Evolutionary conservation across 2,113 vertebrate genomes (phyloP), one percentile per base, ranked within the genome.

Genomic region (Collichthys lucidus): DNA sequence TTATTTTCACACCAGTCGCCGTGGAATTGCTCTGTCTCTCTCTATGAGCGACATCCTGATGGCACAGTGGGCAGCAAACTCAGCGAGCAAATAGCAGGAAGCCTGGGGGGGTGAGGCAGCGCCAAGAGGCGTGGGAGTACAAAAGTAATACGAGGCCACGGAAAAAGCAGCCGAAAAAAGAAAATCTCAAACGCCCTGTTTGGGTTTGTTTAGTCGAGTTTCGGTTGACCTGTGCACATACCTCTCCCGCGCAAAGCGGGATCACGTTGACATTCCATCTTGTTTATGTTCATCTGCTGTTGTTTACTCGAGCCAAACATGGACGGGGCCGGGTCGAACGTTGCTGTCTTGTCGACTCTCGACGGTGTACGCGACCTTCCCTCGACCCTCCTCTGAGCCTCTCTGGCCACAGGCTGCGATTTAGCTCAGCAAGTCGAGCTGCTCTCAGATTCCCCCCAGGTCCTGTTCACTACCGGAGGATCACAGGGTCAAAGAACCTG

Each of bases 11-110:
- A 89, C 74, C 74, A 66, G 74, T 53, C 40, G 24, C 60, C 79
- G 26, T 82, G 68, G 84, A 91, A 92, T 94, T 91, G 84, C 69
- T 85, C 77, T 83, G 85, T 91, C 86, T 89, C 68, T 79, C 78
- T 84, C 72, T 74, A 83, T 92, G 87, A 89, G 70, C 67, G 31
- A 79, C 80, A 84, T 81, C 78, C 86, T 86, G 86, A 89, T 64
- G 73, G 86, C 85, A 50, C 75, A 61, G 79, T 44, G 78, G 85
- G 69, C 61, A 65, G 53, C 73, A 74, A 64, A 77, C 24, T 68
- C 53, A 50, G 65, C 56, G 56, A 52, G 44, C 11, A 2, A 53
- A 50, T 59, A 46, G 55, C 46, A 60, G 60, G 70, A 19, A 66
- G 56, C 53, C 5, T 26, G 3, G 56, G 35, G 35, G 50, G 74